phyloP scores from a whole-genome alignment of 2,797 vertebrate genomes.

The Malurus splendens region DNA sequence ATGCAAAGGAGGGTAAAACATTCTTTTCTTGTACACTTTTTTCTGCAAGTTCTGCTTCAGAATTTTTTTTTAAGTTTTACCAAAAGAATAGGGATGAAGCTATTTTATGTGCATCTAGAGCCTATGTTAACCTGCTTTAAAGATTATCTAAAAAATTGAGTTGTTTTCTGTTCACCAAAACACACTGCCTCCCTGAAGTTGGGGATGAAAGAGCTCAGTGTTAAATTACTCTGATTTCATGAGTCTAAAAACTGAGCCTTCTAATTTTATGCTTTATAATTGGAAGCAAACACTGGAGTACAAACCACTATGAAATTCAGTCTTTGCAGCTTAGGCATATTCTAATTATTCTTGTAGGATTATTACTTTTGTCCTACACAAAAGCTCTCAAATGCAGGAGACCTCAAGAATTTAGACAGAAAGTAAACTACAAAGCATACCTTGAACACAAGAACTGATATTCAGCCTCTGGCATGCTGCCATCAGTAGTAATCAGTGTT shows the following conservation, averaged over 20 bases:
- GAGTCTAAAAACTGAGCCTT: conserved; percentile 39
- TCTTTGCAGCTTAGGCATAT: not conserved
- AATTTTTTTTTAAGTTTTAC: not conserved
- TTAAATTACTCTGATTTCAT: conserved; percentile 37
- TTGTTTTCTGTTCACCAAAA: conserved; percentile 24
- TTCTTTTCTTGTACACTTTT: not conserved
- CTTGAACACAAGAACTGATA: not conserved
- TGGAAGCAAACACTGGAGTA: not conserved
- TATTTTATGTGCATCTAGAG: not conserved
- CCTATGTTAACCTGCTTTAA: not conserved
- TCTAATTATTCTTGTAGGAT: conserved; percentile 34
- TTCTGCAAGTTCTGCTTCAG: not conserved
- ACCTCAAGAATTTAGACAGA: not conserved
- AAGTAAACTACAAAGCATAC: not conserved
- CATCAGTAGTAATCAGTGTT: not conserved
- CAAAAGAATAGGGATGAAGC: not conserved
- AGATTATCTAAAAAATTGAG: not conserved
- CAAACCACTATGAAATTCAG: not conserved
- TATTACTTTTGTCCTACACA: not conserved
- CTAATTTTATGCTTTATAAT: conserved; percentile 14
- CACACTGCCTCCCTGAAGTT: conserved; percentile 17
- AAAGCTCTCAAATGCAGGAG: not conserved
- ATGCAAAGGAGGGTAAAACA: conserved; percentile 34
- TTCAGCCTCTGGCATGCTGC: not conserved
- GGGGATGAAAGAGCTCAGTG: conserved; percentile 33